phyloP scores from a whole-genome alignment of 2,888 invertebrate genomes.

The Leucoptera coffeella region DNA sequence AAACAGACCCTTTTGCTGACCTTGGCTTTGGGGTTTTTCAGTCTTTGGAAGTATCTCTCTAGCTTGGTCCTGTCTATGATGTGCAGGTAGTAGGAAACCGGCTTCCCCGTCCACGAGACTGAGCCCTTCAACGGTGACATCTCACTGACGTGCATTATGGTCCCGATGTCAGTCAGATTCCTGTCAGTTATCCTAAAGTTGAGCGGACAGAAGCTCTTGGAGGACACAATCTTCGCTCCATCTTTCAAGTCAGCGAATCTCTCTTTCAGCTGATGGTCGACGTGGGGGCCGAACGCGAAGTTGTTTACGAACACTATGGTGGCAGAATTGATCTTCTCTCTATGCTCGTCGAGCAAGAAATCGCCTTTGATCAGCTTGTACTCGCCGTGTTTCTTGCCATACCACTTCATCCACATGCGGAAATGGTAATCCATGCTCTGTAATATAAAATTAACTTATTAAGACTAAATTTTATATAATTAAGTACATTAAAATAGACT shows the following conservation, averaged over 20 bases:
- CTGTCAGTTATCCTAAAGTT: constrained; percentile 97
- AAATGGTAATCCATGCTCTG: constrained; percentile 87
- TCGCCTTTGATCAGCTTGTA: constrained; percentile 92
- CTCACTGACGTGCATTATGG: constrained; percentile 97
- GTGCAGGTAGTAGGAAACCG: constrained; percentile 97
- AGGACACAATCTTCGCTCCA: constrained; percentile 94
- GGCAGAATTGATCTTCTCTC: constrained; percentile 89
- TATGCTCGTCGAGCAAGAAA: constrained; percentile 86
- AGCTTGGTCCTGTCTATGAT: constrained; percentile 95
- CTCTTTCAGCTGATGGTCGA: constrained; percentile 95
- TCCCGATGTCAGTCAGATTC: constrained; percentile 96
- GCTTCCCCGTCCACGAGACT: constrained; percentile 98
- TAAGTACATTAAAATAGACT: no score
- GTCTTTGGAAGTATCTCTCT: constrained; percentile 92
- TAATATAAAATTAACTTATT: no score
- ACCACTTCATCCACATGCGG: constrained; percentile 96
- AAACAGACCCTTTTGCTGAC: constrained; percentile 55
- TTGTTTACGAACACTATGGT: constrained; percentile 99
- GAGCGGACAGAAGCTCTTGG: constrained; percentile 97
- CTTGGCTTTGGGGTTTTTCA: constrained; percentile 83
- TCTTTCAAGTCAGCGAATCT: constrained; percentile 93
- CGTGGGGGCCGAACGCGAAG: constrained; percentile 96
- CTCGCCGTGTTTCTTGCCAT: constrained; percentile 89
- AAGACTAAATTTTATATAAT: no score
- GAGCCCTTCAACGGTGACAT: constrained; percentile 92